Evolutionary conservation across 2,888 invertebrate species (phyloP).

Genomic region (Lasioglossum villosulum): DNA sequence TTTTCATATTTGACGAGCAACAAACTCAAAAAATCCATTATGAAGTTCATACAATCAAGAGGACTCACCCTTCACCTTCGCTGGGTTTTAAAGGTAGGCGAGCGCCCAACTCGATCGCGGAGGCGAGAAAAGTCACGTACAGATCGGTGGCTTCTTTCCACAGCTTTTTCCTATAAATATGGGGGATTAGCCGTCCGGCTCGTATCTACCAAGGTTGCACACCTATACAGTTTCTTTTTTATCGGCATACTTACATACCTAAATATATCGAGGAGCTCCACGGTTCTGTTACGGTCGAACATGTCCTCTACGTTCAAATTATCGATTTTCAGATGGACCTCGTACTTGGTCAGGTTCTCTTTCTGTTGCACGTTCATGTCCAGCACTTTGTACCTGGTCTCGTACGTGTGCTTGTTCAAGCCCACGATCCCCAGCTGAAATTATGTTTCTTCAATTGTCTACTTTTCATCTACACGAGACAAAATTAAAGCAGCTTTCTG

Average conservation of each 20-base stretch:
- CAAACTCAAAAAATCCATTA: background rate
- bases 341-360: constrained; percentile 89
- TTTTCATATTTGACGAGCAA: background rate
- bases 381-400: constrained; percentile 88
- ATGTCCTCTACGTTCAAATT: constrained; percentile 95
- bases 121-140: constrained; percentile 93
- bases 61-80: constrained; percentile 92
- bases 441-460: background rate
- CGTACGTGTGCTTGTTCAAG: constrained; percentile 91
- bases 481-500: no score
- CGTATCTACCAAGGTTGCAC: constrained; percentile 11
- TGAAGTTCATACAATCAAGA: background rate
- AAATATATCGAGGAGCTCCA: constrained; percentile 91
- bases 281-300: constrained; percentile 90
- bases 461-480: background rate
- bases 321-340: constrained; percentile 94
- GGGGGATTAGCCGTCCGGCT: background rate
- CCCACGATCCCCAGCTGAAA: constrained; percentile 91
- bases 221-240: constrained; percentile 14
- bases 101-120: constrained; percentile 94
- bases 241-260: constrained; percentile 76
- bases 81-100: constrained; percentile 92
- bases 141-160: constrained; percentile 91
- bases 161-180: constrained; percentile 86
- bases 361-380: constrained; percentile 89